Conservation (phyloP, 2,888 invertebrate genomes). For the Bellardia bayeri region DNA sequence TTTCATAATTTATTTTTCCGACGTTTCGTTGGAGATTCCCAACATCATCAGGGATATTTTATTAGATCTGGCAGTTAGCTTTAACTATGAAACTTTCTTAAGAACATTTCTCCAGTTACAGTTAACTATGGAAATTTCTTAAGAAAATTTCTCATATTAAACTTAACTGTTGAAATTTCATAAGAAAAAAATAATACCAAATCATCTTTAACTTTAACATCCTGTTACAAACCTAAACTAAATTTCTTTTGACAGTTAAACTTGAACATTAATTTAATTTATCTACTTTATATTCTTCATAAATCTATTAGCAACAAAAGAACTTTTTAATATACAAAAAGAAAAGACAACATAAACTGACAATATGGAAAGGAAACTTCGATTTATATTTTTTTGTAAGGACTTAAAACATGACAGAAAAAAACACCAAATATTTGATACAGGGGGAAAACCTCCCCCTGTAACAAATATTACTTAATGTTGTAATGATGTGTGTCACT, state of each 20-base stretch:
- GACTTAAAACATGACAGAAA: constrained; percentile 30
- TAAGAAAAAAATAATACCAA: neutral
- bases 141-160: too few species aligned
- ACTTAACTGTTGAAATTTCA: too few species aligned
- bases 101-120: too few species aligned
- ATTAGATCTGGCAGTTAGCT: too few species aligned
- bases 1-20: too few species aligned
- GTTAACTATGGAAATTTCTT: too few species aligned
- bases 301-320: constrained; percentile 53
- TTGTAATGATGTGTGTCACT: constrained; percentile 58
- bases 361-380: constrained; percentile 13
- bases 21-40: too few species aligned
- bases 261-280: constrained; percentile 61
- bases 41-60: too few species aligned
- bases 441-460: constrained; percentile 7
- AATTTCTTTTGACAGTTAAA: constrained; percentile 58
- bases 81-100: too few species aligned
- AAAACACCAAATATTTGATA: constrained; percentile 31
- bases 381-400: constrained; percentile 37
- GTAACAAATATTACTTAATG: neutral
- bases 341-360: constrained; percentile 15
- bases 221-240: constrained; percentile 34
- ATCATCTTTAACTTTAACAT: constrained; percentile 50
- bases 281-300: constrained; percentile 41
- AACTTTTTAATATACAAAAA: constrained; percentile 27